A percentile compares a stretch with the other conserved stretches of the same genome.
Conservation (phyloP, 2,888 invertebrate genomes). For the Lasioglossum pauxillum region DNA sequence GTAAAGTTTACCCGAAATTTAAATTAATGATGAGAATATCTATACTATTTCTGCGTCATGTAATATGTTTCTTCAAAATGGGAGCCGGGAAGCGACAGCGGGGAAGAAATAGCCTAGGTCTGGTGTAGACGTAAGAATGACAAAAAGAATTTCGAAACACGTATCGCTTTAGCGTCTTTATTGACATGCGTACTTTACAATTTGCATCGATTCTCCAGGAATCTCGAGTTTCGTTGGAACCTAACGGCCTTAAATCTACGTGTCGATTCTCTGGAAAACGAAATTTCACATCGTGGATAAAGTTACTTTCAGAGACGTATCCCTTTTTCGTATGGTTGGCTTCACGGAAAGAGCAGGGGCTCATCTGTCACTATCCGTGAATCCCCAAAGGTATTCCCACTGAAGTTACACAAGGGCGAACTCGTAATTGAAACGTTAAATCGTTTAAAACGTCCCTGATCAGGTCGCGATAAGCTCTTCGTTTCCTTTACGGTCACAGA, state of each 20-base stretch:
- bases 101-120: too few relatives aligned
- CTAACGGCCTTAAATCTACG: slow-evolving; percentile 38
- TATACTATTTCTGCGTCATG: too few relatives aligned
- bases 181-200: slow-evolving; percentile 65
- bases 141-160: background rate
- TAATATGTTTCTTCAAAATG: too few relatives aligned
- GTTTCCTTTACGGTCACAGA: slow-evolving; percentile 1
- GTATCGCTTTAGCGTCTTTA: slow-evolving; percentile 58
- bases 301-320: slow-evolving; percentile 32
- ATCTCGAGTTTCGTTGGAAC: slow-evolving; percentile 25
- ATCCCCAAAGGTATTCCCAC: background rate
- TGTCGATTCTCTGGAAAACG: slow-evolving; percentile 35
- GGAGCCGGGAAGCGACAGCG: too few relatives aligned
- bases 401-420: background rate
- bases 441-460: background rate
- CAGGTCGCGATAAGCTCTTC: slow-evolving; percentile 36
- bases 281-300: slow-evolving; percentile 18
- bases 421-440: slow-evolving; percentile 8
- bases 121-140: background rate
- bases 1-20: too few relatives aligned
- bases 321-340: background rate
- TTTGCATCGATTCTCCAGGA: slow-evolving; percentile 45
- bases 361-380: slow-evolving; percentile 67
- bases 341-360: slow-evolving; percentile 70
- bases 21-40: too few relatives aligned